Evolutionary conservation across 2,797 vertebrate species (phyloP), one percentile per base, ranked within the genome.

Genomic region (Cirrhinus mrigala): DNA sequence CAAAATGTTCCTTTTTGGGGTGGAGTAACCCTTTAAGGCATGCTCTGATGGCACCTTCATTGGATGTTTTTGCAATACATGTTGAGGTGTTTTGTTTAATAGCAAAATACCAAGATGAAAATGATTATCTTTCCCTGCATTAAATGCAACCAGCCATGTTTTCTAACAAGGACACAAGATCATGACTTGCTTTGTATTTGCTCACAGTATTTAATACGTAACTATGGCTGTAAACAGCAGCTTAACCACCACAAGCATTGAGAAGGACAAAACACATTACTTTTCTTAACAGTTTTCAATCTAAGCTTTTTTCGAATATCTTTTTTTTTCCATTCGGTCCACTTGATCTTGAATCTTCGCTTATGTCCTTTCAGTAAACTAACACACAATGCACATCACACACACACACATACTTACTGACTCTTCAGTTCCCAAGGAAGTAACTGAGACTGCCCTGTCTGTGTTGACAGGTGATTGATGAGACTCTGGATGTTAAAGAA

Each of bases 401-500:
- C 54, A 46, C 77, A 40, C 79, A 68, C 54, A 71, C 56, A 66
- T n/a, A n/a, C 70, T 75, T 29, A 79, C 79, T 78, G 56, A 20
- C 54, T 86, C 74, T 75, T 66, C 66, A 71, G 81, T 62, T 91
- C 88, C 86, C 88, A 92, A 88, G 89, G 91, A 91, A 92, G 92
- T 96, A 95, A 95, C 92, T 90, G 90, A 92, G 94, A 91, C 94
- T 93, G 90, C 93, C 94, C 94, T 94, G 95, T 95, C 94, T 96
- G 93, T 96, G 94, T 96, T 93, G 94, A 92, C 96, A 99, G 98
- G 97, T 99, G 87, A 97, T 99, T 91, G 98, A 99, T 90, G 98
- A 99, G 93, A 97, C 97, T 89, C 96, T 99, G 87, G 98, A 99
- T 88, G 97, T 99, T 94, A 99, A 99, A 92, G 98, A 99, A 92